A percentile compares a stretch with the other conserved stretches of the same genome.
Evolutionary conservation across 2,797 vertebrate species (phyloP).

Genomic region (Alosa sapidissima): DNA sequence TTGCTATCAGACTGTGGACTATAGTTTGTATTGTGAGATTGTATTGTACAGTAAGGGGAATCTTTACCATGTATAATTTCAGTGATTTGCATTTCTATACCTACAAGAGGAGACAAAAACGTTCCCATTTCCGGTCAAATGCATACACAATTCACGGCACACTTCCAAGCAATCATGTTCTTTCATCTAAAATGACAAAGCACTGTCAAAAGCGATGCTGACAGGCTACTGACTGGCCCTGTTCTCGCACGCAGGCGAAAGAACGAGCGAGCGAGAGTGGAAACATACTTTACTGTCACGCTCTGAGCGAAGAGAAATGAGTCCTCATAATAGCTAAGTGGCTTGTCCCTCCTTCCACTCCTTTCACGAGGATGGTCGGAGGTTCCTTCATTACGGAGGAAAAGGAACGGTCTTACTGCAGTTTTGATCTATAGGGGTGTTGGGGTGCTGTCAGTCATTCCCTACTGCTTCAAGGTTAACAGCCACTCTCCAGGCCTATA

Average conservation of each 20-base stretch:
- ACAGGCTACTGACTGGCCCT: not conserved
- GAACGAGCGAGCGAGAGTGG: constrained; percentile 6
- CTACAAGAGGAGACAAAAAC: not conserved
- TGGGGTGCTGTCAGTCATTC: constrained; percentile 45
- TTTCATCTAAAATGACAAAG: constrained; percentile 35
- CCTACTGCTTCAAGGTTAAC: constrained; percentile 54
- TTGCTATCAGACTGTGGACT: not conserved
- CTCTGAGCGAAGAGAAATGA: constrained; percentile 32
- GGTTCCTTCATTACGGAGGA: constrained; percentile 20
- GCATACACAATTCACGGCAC: not conserved
- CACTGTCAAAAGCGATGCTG: constrained; percentile 32
- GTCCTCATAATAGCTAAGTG: constrained; percentile 22
- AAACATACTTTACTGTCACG: constrained; percentile 11
- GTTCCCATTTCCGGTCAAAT: not conserved
- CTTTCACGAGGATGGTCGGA: not conserved
- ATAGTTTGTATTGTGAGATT: too few relatives aligned
- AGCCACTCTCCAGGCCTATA: constrained; percentile 37
- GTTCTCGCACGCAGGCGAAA: not conserved
- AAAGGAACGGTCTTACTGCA: constrained; percentile 19
- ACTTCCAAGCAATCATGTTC: constrained; percentile 31
- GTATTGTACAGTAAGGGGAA: not conserved
- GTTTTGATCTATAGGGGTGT: constrained; percentile 34
- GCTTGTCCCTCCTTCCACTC: constrained; percentile 29
- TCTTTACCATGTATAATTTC: not conserved
- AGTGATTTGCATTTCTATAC: not conserved